phyloP scores from a whole-genome alignment of 1,140 invertebrate species.

The Campoletis sonorensis region DNA sequence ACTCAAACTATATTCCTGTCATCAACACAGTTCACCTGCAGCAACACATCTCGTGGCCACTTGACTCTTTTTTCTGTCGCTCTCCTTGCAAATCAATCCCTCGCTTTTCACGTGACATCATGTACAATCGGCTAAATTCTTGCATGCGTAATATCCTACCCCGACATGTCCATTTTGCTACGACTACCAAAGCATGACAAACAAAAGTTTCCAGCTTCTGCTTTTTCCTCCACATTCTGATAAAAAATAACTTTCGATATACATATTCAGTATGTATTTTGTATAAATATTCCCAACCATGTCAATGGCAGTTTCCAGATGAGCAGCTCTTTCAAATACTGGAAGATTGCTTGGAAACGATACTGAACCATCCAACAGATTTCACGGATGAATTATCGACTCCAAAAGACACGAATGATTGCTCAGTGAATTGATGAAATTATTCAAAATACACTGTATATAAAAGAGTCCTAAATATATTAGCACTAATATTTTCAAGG shows the following conservation, averaged over 20 bases:
- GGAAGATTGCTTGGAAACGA: neutral
- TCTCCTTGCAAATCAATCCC: neutral
- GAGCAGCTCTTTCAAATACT: neutral
- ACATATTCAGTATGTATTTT: neutral
- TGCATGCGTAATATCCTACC: constrained; percentile 20
- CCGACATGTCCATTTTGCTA: neutral
- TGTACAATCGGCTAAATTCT: neutral
- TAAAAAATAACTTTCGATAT: constrained; percentile 11
- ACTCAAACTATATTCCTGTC: constrained; percentile 1
- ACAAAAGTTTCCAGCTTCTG: neutral
- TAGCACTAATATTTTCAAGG: too few relatives aligned
- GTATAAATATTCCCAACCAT: neutral
- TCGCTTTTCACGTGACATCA: neutral
- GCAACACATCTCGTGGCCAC: constrained; percentile 17
- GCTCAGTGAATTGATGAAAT: too few relatives aligned
- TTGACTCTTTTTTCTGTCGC: neutral
- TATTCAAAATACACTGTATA: too few relatives aligned
- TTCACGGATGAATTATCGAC: neutral
- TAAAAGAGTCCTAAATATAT: too few relatives aligned
- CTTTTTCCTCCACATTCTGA: constrained; percentile 19
- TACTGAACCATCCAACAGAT: neutral
- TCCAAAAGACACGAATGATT: too few relatives aligned
- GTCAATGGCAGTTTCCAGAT: neutral
- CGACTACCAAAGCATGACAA: neutral
- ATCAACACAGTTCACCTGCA: constrained; percentile 23